Base-by-base conservation (phyloP, 1,140 invertebrate species). In the Tigriopus japonicus region DNA sequence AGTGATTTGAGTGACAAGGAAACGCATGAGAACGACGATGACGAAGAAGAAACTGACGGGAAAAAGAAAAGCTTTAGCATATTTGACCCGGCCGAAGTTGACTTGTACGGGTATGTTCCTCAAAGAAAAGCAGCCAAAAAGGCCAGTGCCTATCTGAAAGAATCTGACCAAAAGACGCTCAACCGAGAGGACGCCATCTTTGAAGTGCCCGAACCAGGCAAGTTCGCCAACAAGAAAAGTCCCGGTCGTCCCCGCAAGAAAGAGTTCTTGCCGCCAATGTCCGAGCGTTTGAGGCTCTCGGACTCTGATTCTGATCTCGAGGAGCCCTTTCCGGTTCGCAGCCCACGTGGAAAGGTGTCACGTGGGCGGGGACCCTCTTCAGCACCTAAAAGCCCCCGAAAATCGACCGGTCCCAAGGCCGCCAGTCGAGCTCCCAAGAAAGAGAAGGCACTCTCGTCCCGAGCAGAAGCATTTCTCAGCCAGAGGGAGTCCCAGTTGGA, bases 71-170 rank as follows among this genome's bases (percentile, higher is more conserved):
- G 24, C 2, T 53, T 59, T 43, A 56, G 60, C 15, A 35, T 35
- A 35, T n/a, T 14, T 15, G 54, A 40, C 14, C 56, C 43, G 14
- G 13, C 42, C 5, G 58, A 62, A 24, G 63, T 41, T 56, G 61
- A 64, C 23, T 23, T 61, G 19, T 60, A 56, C 41, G 49, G 64
- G 24, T 65, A 90, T 66, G 87, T 91, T n/a, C 87, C 87, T 0
- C 87, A 91, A 69, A 74, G 87, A 56, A 84, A 89, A 71, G 87
- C 87, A 19, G 87, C 87, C 15, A 90, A 89, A 68, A 89, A 90
- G 69, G 86, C 86, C 1, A 85, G 85, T 1, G 87, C 45, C 15
- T 40, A 61, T 13, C 21, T 61, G 2, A 58, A 58, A 42, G 55
- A 58, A 17, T 40, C 55, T n/a, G 55, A 58, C 42, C 55, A 41